Evolutionary conservation across 2,797 vertebrate species (phyloP).

Genomic region (Leucoraja ocellata): DNA sequence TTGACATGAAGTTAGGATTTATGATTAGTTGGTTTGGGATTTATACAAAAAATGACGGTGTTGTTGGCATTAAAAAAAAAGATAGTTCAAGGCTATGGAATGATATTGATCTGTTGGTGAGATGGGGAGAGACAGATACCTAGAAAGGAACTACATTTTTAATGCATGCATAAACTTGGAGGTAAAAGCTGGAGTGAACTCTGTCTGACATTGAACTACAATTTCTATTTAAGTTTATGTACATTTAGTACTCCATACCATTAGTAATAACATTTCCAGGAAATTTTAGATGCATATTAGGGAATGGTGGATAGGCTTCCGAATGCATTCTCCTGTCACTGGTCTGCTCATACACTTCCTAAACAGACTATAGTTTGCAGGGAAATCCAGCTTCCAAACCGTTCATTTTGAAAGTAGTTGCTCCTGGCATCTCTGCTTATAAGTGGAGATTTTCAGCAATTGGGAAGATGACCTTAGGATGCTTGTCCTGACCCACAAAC

Average conservation of each 20-base stretch:
- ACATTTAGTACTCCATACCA: not conserved
- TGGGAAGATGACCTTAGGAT: not conserved
- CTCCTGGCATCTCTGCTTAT: not conserved
- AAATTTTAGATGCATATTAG: not conserved
- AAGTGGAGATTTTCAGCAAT: not conserved
- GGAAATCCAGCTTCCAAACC: not conserved
- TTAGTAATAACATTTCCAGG: not conserved
- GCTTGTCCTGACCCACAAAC: too few relatives aligned
- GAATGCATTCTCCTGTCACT: not conserved
- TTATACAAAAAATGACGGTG: too few relatives aligned
- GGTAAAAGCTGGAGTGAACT: not conserved
- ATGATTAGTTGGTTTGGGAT: too few relatives aligned
- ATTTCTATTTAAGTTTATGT: not conserved
- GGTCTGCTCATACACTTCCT: not conserved
- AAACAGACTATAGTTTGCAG: not conserved
- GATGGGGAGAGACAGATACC: not conserved
- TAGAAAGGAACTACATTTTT: not conserved
- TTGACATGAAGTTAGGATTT: too few relatives aligned
- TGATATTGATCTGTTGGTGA: too few relatives aligned
- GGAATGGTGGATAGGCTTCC: not conserved
- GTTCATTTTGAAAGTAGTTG: not conserved
- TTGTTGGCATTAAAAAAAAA: too few relatives aligned
- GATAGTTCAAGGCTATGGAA: too few relatives aligned
- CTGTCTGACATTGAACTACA: not conserved
- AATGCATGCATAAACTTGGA: not conserved